Evolutionary conservation across 2,113 vertebrate genomes (phyloP).

Genomic region (Pardalotus punctatus): DNA sequence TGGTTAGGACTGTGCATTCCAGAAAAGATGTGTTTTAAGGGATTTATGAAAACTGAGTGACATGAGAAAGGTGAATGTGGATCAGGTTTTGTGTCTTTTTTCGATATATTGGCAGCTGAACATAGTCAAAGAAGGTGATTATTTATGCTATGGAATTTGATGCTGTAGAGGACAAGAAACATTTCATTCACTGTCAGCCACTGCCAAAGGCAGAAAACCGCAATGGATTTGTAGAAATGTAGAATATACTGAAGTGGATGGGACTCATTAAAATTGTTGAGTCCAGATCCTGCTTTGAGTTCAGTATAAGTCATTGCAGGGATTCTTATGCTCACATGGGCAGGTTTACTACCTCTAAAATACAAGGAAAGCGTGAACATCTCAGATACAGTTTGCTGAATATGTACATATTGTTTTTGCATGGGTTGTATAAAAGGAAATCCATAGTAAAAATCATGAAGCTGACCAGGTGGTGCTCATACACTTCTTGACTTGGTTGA

Average conservation of each 20-base stretch:
- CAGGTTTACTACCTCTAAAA: neutral
- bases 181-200: neutral
- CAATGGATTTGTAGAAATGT: neutral
- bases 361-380: neutral
- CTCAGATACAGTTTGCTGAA: neutral
- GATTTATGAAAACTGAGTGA: neutral
- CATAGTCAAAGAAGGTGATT: neutral
- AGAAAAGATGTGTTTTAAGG: neutral
- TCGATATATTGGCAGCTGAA: neutral
- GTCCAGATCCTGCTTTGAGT: neutral
- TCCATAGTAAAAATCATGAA: neutral
- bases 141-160: neutral
- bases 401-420: rapidly evolving
- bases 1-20: neutral
- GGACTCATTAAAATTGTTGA: neutral
- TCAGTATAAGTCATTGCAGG: neutral
- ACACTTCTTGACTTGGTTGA: neutral
- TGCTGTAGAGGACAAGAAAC: neutral
- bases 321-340: neutral
- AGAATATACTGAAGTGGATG: neutral
- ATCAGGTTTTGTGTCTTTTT: neutral
- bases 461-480: neutral
- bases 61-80: neutral
- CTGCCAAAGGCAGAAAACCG: neutral
- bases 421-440: neutral